phyloP scores from a whole-genome alignment of 2,797 vertebrate genomes.

The Acanthurus leucopareius region DNA sequence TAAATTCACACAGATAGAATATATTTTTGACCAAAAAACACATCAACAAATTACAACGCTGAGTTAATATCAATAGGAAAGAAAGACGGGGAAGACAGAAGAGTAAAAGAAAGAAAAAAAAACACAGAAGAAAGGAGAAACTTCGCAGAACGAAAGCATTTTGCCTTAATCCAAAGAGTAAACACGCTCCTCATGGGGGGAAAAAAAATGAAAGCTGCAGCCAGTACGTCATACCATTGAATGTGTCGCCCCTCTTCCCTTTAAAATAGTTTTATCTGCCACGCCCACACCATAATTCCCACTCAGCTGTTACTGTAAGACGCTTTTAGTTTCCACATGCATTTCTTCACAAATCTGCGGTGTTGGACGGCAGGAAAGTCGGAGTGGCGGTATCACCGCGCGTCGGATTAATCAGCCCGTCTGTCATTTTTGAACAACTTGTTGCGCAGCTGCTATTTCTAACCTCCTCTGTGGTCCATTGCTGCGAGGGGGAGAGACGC shows the following conservation, averaged over 20 bases:
- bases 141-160: conserved; percentile 16
- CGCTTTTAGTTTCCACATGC: conserved; percentile 54
- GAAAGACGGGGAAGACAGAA: neutral
- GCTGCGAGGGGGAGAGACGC: neutral
- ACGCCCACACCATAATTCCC: conserved; percentile 72
- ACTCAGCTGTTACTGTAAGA: conserved; percentile 73
- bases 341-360: conserved; percentile 44
- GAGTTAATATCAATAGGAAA: neutral
- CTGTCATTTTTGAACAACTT: conserved; percentile 62
- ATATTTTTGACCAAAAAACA: neutral
- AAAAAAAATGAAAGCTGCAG: neutral
- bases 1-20: neutral
- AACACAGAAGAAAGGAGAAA: neutral
- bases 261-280: conserved; percentile 72
- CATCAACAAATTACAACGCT: neutral
- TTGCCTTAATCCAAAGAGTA: conserved; percentile 52
- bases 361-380: neutral
- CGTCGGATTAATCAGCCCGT: conserved; percentile 20
- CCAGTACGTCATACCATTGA: conserved; percentile 58
- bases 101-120: neutral
- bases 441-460: conserved; percentile 81
- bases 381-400: neutral
- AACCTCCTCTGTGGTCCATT: conserved; percentile 35
- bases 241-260: conserved; percentile 53
- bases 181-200: conserved; percentile 47